These are phyloP conservation scores for Trichonephila inaurata DNA, from an alignment of 1,140 invertebrate species.

Conservation along the genomic window DNA sequence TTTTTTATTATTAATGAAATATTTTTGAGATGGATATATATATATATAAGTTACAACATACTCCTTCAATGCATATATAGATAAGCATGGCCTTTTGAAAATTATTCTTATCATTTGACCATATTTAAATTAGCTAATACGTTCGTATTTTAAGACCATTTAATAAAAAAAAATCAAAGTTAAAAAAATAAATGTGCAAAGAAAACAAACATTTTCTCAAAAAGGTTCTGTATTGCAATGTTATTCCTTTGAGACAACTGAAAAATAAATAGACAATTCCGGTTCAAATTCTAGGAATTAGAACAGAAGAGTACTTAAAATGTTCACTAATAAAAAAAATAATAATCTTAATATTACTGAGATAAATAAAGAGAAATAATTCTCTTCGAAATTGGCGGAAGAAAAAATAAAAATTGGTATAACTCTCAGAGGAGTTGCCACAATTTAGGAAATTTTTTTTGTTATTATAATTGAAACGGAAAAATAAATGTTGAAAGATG, in stretches of 20 bases:
- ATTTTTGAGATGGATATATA: too few relatives aligned
- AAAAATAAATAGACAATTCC: not conserved
- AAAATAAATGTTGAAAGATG: not conserved
- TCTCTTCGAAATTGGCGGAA: not conserved
- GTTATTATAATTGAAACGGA: not conserved
- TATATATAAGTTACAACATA: too few relatives aligned
- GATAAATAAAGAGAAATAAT: not conserved
- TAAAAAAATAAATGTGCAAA: not conserved
- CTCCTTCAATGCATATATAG: too few relatives aligned
- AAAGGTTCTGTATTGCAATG: not conserved
- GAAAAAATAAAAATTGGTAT: not conserved
- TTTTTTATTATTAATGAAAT: too few relatives aligned
- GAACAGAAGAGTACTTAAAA: not conserved
- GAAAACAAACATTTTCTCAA: not conserved
- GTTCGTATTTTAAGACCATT: too few relatives aligned
- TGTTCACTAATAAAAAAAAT: not conserved
- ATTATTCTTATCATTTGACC: too few relatives aligned
- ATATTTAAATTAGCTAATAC: too few relatives aligned
- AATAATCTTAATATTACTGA: not conserved
- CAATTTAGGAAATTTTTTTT: not conserved
- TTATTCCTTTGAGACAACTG: not conserved
- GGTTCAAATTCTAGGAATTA: not conserved
- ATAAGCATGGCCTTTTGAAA: too few relatives aligned
- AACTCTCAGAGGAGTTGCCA: not conserved
- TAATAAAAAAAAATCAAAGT: not conserved